Conservation (phyloP, 2,797 vertebrate species). For the Mallotus villosus region DNA sequence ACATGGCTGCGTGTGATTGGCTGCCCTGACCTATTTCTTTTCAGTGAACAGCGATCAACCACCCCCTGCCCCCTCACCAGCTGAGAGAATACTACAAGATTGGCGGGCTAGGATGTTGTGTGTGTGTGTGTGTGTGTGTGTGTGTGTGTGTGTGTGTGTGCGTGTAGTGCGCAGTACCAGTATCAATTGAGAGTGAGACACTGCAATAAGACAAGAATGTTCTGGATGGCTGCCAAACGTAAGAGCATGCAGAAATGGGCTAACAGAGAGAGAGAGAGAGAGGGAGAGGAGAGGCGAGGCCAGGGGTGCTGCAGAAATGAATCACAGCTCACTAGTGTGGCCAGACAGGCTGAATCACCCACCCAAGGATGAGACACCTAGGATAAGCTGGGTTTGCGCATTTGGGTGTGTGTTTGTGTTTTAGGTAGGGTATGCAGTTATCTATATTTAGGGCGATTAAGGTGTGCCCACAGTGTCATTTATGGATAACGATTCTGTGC, state of each 20-base stretch:
- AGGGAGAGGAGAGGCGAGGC: not conserved
- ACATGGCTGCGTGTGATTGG: too few relatives aligned
- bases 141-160: constrained; percentile 5
- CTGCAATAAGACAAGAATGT: constrained; percentile 58
- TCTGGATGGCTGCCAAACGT: constrained; percentile 51
- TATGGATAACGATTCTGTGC: not conserved
- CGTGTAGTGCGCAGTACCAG: not conserved
- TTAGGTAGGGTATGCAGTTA: not conserved
- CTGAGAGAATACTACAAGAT: too few relatives aligned
- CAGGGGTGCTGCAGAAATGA: constrained; percentile 36
- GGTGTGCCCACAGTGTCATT: constrained; percentile 10
- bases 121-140: constrained; percentile 6
- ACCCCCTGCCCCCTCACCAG: constrained; percentile 41
- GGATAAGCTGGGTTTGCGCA: not conserved
- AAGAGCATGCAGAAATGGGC: constrained; percentile 42
- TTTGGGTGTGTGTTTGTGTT: constrained; percentile 9
- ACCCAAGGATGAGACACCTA: not conserved
- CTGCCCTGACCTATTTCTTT: constrained; percentile 51
- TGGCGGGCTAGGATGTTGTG: constrained; percentile 4
- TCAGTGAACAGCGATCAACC: constrained; percentile 60
- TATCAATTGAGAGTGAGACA: constrained; percentile 17
- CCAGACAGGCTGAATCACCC: constrained; percentile 14
- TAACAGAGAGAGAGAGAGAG: constrained; percentile 29
- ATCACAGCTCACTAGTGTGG: constrained; percentile 15
- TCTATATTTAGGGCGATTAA: constrained; percentile 11